phyloP scores from a whole-genome alignment of 1,140 invertebrate species.

The Eurosta solidaginis region DNA sequence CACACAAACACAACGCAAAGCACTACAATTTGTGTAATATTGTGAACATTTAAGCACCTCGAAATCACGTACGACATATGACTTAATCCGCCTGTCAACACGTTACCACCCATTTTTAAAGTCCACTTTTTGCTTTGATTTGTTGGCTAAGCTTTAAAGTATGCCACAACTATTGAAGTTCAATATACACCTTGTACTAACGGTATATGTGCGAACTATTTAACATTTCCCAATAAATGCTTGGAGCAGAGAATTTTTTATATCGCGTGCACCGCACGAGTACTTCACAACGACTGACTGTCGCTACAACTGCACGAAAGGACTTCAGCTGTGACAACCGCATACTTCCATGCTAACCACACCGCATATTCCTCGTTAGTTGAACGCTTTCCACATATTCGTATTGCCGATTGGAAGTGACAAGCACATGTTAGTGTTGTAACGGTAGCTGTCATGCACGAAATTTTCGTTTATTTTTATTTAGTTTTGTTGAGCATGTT shows the following conservation, averaged over 20 bases:
- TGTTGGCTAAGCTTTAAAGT: neutral
- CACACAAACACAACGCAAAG: neutral
- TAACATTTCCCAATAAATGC: neutral
- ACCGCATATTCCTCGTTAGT: neutral
- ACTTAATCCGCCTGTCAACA: neutral
- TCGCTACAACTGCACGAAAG: neutral
- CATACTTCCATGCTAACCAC: neutral
- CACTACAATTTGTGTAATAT: neutral
- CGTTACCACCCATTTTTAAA: slow-evolving; percentile 10
- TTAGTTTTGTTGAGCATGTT: neutral
- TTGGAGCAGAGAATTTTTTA: neutral
- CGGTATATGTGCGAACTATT: neutral
- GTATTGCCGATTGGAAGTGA: neutral
- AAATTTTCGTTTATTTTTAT: neutral
- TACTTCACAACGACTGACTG: slow-evolving; percentile 10
- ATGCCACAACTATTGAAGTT: slow-evolving; percentile 11
- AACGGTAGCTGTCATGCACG: neutral
- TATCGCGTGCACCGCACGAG: slow-evolving; percentile 2
- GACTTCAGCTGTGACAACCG: neutral
- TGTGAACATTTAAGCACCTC: neutral
- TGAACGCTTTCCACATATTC: neutral
- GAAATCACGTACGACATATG: neutral
- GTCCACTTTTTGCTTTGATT: neutral
- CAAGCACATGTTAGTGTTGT: neutral
- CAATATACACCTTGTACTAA: neutral